Evolutionary conservation across 2,797 vertebrate species (phyloP).

Genomic region (Champsocephalus gunnari): DNA sequence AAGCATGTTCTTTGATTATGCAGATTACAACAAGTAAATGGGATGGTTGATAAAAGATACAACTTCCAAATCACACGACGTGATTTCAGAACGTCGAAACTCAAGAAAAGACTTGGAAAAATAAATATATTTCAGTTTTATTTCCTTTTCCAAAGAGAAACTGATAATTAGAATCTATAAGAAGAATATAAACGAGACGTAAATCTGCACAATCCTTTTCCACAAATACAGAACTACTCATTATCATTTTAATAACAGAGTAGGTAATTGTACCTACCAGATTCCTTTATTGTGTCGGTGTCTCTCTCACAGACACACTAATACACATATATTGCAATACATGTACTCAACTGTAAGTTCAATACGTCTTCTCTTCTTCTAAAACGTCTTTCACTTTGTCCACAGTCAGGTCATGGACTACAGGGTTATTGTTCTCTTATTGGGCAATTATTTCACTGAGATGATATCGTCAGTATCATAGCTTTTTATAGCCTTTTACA

Average conservation of each 20-base stretch:
- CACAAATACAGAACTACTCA: too few relatives aligned
- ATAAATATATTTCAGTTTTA: background rate
- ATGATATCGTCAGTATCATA: slow-evolving; percentile 18
- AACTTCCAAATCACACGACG: background rate
- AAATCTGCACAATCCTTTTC: background rate
- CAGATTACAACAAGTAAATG: background rate
- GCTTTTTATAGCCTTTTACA: slow-evolving; percentile 13
- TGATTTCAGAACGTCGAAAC: too few relatives aligned
- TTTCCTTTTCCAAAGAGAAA: background rate
- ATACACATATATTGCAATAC: slow-evolving; percentile 59
- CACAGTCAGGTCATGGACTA: slow-evolving; percentile 38
- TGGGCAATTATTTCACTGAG: slow-evolving; percentile 53
- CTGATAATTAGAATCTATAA: background rate
- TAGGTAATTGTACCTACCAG: slow-evolving; percentile 41
- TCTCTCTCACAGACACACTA: slow-evolving; percentile 47
- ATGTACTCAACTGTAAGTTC: slow-evolving; percentile 70
- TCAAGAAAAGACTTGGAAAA: background rate
- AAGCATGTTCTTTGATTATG: slow-evolving; percentile 11
- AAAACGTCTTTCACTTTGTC: background rate
- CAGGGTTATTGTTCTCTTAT: slow-evolving; percentile 59
- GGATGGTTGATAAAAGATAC: too few relatives aligned
- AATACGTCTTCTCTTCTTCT: slow-evolving; percentile 40
- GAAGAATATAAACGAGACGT: slow-evolving; percentile 3
- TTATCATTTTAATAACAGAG: slow-evolving; percentile 21
- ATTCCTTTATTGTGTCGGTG: slow-evolving; percentile 54